Percentiles rank a stretch among this genome's conserved stretches.
phyloP scores from a whole-genome alignment of 2,888 invertebrate species.

The Spodoptera picta region DNA sequence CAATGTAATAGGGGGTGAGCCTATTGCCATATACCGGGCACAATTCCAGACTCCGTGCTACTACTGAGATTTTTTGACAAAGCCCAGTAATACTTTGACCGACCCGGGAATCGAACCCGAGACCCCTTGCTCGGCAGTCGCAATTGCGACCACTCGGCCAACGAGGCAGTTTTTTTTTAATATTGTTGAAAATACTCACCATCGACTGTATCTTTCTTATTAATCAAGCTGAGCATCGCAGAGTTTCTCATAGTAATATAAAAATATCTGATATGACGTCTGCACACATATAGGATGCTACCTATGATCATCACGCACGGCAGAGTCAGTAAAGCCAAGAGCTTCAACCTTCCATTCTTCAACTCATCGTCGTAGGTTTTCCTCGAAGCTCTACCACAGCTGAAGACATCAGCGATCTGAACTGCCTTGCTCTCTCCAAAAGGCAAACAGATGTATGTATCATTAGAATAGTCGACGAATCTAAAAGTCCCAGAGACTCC shows the following conservation, averaged over 20 bases:
- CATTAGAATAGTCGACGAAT: slow-evolving; percentile 66
- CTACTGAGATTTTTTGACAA: too few relatives aligned
- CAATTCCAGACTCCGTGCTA: too few relatives aligned
- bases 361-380: slow-evolving; percentile 53
- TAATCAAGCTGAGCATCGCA: slow-evolving; percentile 86
- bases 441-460: slow-evolving; percentile 66
- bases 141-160: too few relatives aligned
- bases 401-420: slow-evolving; percentile 52
- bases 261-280: slow-evolving; percentile 89
- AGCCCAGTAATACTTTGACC: too few relatives aligned
- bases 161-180: too few relatives aligned
- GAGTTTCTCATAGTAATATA: slow-evolving; percentile 89
- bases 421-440: slow-evolving; percentile 59
- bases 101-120: too few relatives aligned
- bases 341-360: slow-evolving; percentile 38
- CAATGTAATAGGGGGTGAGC: too few relatives aligned
- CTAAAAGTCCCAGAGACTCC: slow-evolving; percentile 61
- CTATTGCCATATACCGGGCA: too few relatives aligned
- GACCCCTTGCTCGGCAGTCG: too few relatives aligned
- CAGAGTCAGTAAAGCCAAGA: slow-evolving; percentile 63
- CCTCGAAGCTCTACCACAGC: slow-evolving; percentile 59
- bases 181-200: slow-evolving; percentile 64
- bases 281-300: slow-evolving; percentile 63
- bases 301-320: slow-evolving; percentile 65
- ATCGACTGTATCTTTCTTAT: slow-evolving; percentile 74